Evolutionary conservation across 2,888 invertebrate species (phyloP), one percentile per base, ranked within the genome.

Genomic region (Drosophila greeni): DNA sequence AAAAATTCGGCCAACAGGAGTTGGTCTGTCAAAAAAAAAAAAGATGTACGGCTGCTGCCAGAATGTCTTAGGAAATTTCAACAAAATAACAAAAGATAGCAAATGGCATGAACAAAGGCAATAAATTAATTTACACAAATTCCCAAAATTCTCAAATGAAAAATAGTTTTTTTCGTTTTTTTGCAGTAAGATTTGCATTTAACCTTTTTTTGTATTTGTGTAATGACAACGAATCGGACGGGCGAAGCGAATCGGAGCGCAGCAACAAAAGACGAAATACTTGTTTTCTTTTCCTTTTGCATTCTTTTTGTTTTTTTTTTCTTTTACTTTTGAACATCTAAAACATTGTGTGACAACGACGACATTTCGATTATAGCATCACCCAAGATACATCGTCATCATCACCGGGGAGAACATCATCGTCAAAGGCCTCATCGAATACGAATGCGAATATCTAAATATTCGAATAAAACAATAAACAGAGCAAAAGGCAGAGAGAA

Each of bases 361-460:
- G 78, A 82, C 76, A 82, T 71, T 81, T 73, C 78, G 78, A 82
- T 82, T 82, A 82, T 71, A 82, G 70, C 76, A 80, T 82, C 73
- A 81, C 72, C 53, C 23, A 62, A 47, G 49, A 57, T 57, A 54
- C 55, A 62, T 33, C 45, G 55, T 33, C 37, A 51, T 40, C 62
- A 49, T 43, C 37, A n/a, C 6, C 43, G 23, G 23, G 39, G 12
- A 37, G n/a, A 16, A 57, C 59, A 59, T 29, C 56, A 52, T 37
- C 34, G 31, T 31, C 34, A 14, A 24, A 26, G 18, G 34, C 43
- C 49, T 43, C 61, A 53, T 37, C 48, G 49, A 64, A 55, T 45
- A 26, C 31, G 16, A 64, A 45, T 14, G 14, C 31, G 29, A 47
- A 49, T 40, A 16, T 37, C 31, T 31, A 26, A 52, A 40, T 23